These are phyloP conservation scores for Acleris literana DNA, from an alignment of 2,888 invertebrate species.

Conservation along the genomic window DNA sequence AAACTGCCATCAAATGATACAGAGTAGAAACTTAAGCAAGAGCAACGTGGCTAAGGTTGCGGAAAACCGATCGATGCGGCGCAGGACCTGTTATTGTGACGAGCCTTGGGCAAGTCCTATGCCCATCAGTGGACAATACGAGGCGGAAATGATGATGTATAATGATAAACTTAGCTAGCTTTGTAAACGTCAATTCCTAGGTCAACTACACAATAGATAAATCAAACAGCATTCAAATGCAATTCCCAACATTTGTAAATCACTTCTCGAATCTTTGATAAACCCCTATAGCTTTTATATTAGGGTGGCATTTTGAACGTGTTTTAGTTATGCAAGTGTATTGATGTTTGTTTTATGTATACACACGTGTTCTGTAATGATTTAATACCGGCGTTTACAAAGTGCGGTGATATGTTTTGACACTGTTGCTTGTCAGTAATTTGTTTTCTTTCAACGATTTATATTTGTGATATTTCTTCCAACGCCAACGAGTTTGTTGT, in stretches of 20 bases:
- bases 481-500: background rate
- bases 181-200: no score
- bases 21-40: no score
- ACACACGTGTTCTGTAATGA: conserved; percentile 8
- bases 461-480: background rate
- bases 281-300: background rate
- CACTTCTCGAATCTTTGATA: background rate
- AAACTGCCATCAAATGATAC: no score
- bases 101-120: no score
- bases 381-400: conserved; percentile 10
- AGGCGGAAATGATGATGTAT: no score
- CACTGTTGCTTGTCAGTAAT: conserved; percentile 2
- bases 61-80: no score
- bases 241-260: background rate
- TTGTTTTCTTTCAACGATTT: conserved; percentile 5
- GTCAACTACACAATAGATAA: no score
- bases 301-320: background rate
- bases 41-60: no score
- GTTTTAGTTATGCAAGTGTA: background rate
- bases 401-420: conserved; percentile 5
- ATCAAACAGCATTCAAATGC: background rate
- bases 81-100: no score
- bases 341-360: background rate
- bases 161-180: no score
- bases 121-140: no score